Base-by-base conservation (phyloP, 1,140 invertebrate species). In the Hestina assimilis region DNA sequence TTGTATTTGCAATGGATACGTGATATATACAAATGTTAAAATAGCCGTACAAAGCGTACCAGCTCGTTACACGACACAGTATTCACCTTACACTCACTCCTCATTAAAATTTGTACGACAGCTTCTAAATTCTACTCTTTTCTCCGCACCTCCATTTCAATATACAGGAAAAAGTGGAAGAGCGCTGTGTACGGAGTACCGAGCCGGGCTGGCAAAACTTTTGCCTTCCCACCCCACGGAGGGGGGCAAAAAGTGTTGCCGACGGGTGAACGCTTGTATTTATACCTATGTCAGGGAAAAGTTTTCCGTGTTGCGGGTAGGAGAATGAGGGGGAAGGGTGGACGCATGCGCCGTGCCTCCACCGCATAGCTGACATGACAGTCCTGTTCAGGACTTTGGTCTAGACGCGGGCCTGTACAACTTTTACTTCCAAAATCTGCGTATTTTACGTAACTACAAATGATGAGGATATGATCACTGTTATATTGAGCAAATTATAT, bases 101-200 rank as follows among this genome's bases (percentile, higher is more conserved):
- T 87, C 83, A 88, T 88, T 88, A 88, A 86, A 88, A 85, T 88
- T 83, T 85, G 85, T 81, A 83, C 85, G 83, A 81, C 78, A 83
- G 77, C 77, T 79, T 87, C 85, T 88, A 86, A 88, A 88, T 85
- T 86, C 82, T 86, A 88, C 85, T 86, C 83, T 88, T 88, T 87
- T 88, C 85, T 86, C 85, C 75, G 83, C 83, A 83, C 83, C 83
- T 88, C 85, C 83, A 84, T 88, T 88, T 88, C 85, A 88, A 88
- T 87, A 83, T 86, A 86, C 83, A 85, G 85, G 85, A 88, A 88
- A 88, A 88, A 88, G 80, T 88, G 76, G 85, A 86, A 85, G 81
- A 88, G 83, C 84, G 76, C 79, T 84, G 81, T 86, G 80, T 85
- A 82, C 80, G 79, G 76, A 82, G 84, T 73, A 79, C 76, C 69